Evolutionary conservation across 1,140 invertebrate genomes (phyloP).

Genomic region (Penaeus indicus): DNA sequence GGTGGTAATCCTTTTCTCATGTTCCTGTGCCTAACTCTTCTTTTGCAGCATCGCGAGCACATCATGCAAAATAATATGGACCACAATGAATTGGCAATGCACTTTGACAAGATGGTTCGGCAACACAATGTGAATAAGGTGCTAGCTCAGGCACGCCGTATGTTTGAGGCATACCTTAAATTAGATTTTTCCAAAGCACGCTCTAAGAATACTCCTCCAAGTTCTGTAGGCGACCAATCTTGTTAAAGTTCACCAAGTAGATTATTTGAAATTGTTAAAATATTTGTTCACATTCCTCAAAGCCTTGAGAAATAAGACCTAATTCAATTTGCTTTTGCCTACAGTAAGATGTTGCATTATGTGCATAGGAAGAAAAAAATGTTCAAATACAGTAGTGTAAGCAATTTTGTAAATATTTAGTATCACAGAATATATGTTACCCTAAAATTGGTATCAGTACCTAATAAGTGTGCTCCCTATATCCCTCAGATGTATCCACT

Average conservation of each 20-base stretch:
- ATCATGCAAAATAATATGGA: slow-evolving; percentile 92
- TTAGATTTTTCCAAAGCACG: slow-evolving; percentile 53
- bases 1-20: slow-evolving; percentile 96
- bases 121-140: slow-evolving; percentile 94
- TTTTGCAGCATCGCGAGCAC: slow-evolving; percentile 91
- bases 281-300: no score
- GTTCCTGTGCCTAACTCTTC: slow-evolving; percentile 92
- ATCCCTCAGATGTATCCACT: no score
- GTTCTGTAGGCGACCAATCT: slow-evolving; percentile 43
- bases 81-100: slow-evolving; percentile 97
- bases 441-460: no score
- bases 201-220: slow-evolving; percentile 46
- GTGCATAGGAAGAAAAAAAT: no score
- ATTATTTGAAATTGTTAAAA: no score
- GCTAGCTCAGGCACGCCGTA: slow-evolving; percentile 88
- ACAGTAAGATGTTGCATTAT: no score
- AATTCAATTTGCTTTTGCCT: no score
- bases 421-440: no score
- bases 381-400: no score
- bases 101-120: slow-evolving; percentile 97
- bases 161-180: slow-evolving; percentile 84
- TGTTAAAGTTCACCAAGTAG: slow-evolving; percentile 13
- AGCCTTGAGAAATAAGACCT: no score
- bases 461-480: no score
- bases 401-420: no score